Conservation (phyloP, 1,140 invertebrate species). For the Cyclina sinensis region DNA sequence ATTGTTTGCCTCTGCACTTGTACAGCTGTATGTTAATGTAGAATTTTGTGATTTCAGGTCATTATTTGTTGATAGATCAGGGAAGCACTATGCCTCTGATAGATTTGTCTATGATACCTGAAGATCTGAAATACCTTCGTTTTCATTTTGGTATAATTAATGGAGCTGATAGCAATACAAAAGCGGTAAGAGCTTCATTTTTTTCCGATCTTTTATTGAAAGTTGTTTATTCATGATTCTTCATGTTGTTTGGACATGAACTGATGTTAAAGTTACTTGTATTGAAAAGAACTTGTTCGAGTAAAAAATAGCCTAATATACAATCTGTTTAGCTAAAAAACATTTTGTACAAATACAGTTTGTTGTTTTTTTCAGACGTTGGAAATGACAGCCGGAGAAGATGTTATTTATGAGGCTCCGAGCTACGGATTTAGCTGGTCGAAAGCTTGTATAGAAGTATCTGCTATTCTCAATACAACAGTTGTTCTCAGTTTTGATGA, state of each 20-base stretch:
- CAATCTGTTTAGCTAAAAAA: background rate
- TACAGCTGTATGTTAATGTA: too few species aligned
- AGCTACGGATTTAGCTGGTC: background rate
- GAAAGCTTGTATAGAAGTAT: background rate
- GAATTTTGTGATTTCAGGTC: background rate
- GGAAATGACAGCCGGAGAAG: background rate
- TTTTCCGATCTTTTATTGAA: background rate
- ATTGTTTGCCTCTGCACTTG: too few species aligned
- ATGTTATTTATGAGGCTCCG: background rate
- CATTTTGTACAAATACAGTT: background rate
- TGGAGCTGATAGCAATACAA: background rate
- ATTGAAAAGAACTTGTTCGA: background rate
- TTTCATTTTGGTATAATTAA: constrained; percentile 11
- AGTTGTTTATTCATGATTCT: too few species aligned
- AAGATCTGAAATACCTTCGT: background rate
- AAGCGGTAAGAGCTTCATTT: constrained; percentile 23
- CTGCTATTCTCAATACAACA: background rate
- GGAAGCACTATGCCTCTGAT: background rate
- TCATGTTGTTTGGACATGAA: too few species aligned
- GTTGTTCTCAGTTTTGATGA: background rate
- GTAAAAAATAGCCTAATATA: background rate
- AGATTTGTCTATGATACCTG: background rate
- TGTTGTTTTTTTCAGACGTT: background rate
- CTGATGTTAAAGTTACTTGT: too few species aligned
- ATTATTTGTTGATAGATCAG: constrained; percentile 9